These are phyloP conservation scores for Antennarius striatus DNA, from an alignment of 2,113 vertebrate genomes.

Conservation along the genomic window DNA sequence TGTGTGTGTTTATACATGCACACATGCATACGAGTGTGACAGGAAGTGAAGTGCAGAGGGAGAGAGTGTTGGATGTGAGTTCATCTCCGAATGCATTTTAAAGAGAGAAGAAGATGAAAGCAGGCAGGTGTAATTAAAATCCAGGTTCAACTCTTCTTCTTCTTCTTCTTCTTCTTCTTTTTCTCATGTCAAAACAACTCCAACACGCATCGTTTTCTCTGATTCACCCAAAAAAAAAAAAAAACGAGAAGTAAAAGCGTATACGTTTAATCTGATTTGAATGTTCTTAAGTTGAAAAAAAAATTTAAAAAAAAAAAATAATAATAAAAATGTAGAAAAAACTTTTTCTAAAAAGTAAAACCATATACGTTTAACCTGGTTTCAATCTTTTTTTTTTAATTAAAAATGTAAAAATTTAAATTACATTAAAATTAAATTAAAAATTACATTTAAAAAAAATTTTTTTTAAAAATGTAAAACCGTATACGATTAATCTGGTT, in stretches of 20 bases:
- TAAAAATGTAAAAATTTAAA: no score
- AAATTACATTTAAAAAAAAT: no score
- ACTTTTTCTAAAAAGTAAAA: no score
- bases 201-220: conserved; percentile 35
- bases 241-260: background rate
- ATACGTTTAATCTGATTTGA: no score
- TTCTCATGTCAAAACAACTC: conserved; percentile 37
- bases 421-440: no score
- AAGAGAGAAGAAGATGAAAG: conserved; percentile 35
- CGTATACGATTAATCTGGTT: no score
- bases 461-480: no score
- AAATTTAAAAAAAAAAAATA: no score
- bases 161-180: background rate
- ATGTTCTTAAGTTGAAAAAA: conserved; percentile 24
- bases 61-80: conserved; percentile 28
- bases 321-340: no score
- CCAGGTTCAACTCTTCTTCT: conserved; percentile 32
- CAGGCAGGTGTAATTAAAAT: conserved; percentile 66
- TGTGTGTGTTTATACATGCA: conserved; percentile 6
- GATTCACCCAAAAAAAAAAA: conserved; percentile 15
- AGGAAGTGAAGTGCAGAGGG: conserved; percentile 38
- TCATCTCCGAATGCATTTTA: conserved; percentile 41
- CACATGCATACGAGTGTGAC: conserved; percentile 35
- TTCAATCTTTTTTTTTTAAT: no score
- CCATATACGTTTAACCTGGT: no score